A percentile compares a stretch with the other conserved stretches of the same genome.
Evolutionary conservation across 2,113 vertebrate genomes (phyloP).

Genomic region (Apaloderma vittatum): DNA sequence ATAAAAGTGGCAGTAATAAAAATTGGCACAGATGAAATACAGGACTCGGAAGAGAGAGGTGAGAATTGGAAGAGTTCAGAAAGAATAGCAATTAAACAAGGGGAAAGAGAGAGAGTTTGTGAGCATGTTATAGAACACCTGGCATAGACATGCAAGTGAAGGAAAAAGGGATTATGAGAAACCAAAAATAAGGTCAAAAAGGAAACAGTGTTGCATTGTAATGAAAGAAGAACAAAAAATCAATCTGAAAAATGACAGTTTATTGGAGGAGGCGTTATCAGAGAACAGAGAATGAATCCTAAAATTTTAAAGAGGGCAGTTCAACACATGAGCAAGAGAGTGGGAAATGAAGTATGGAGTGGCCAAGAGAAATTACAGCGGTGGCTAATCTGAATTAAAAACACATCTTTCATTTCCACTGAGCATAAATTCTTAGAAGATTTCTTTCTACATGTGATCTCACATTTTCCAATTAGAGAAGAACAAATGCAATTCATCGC

Average conservation of each 20-base stretch:
- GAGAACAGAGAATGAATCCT: neutral
- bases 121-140: neutral
- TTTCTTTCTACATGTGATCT: neutral
- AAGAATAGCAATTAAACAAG: neutral
- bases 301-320: neutral
- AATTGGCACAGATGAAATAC: slow-evolving; percentile 13
- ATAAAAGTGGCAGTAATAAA: slow-evolving; percentile 31
- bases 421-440: neutral
- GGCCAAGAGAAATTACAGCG: neutral
- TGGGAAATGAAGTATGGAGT: neutral
- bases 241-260: neutral
- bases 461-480: neutral
- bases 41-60: neutral
- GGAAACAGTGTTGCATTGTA: neutral
- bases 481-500: neutral
- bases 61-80: slow-evolving; percentile 19
- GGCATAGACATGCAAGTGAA: neutral
- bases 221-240: neutral
- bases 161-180: neutral
- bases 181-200: neutral
- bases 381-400: neutral
- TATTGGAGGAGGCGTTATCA: neutral
- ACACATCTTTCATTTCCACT: neutral
- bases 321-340: neutral
- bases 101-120: neutral